phyloP scores from a whole-genome alignment of 2,113 vertebrate genomes.

The Trogon melanurus region DNA sequence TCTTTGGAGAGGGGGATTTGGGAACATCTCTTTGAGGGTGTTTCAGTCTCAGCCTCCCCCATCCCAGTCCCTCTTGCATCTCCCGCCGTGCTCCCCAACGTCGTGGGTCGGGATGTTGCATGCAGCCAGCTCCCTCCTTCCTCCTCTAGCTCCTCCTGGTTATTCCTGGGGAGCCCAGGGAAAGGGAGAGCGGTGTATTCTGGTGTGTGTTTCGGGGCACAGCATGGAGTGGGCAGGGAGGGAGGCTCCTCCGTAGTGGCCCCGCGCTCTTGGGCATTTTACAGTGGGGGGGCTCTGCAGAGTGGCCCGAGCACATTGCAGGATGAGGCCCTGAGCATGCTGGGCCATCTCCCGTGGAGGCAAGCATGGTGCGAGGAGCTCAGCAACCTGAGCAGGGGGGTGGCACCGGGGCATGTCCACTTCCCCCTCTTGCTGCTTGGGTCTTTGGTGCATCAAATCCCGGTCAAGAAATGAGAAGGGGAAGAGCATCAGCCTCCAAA shows the following conservation, averaged over 20 bases:
- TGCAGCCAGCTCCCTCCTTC: background rate
- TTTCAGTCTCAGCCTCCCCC: background rate
- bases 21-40: background rate
- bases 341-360: accelerated
- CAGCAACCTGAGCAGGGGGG: accelerated
- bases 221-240: accelerated
- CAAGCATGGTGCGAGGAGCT: accelerated
- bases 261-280: accelerated
- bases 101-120: accelerated
- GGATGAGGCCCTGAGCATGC: background rate
- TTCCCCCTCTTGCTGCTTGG: accelerated
- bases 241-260: accelerated
- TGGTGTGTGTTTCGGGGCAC: accelerated
- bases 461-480: accelerated
- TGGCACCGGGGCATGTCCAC: accelerated
- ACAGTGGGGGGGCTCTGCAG: accelerated
- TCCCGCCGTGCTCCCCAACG: background rate
- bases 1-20: background rate
- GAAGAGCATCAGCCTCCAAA: background rate
- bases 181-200: background rate
- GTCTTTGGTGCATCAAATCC: background rate
- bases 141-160: background rate
- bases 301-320: accelerated
- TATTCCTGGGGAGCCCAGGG: background rate
- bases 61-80: accelerated